phyloP scores from a whole-genome alignment of 2,113 vertebrate species.

The Orcinus orca region DNA sequence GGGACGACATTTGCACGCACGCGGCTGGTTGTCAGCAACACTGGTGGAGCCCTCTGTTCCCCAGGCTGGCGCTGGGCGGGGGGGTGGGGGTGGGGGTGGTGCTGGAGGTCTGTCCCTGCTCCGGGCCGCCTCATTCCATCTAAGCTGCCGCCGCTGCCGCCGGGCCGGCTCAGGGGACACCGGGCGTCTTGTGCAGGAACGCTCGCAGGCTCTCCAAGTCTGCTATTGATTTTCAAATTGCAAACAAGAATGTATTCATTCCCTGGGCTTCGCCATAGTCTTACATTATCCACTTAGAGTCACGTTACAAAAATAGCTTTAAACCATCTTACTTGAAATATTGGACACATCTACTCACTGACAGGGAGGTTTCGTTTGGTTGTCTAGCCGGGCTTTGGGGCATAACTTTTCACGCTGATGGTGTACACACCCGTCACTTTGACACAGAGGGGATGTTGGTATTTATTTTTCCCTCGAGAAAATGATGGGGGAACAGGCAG shows the following conservation, averaged over 20 bases:
- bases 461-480: constrained; percentile 73
- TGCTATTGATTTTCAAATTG: constrained; percentile 77
- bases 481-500: constrained; percentile 41
- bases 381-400: constrained; percentile 71
- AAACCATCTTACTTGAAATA: constrained; percentile 77
- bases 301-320: constrained; percentile 80
- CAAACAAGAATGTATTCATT: constrained; percentile 72
- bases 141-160: not conserved
- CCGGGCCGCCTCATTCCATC: not conserved
- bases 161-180: constrained; percentile 14
- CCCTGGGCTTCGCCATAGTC: constrained; percentile 38
- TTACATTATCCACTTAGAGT: constrained; percentile 75
- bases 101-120: not conserved
- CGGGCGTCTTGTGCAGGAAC: constrained; percentile 54
- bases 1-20: fast-evolving
- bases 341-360: constrained; percentile 68
- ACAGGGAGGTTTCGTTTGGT: constrained; percentile 76
- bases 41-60: not conserved
- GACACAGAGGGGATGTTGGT: constrained; percentile 62
- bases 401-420: constrained; percentile 76
- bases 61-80: not conserved
- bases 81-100: no score
- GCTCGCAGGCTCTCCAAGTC: constrained; percentile 73
- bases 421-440: constrained; percentile 70
- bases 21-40: fast-evolving